These are phyloP conservation scores for Erythrolamprus reginae DNA, from an alignment of 2,113 vertebrate genomes.

Conservation along the genomic window DNA sequence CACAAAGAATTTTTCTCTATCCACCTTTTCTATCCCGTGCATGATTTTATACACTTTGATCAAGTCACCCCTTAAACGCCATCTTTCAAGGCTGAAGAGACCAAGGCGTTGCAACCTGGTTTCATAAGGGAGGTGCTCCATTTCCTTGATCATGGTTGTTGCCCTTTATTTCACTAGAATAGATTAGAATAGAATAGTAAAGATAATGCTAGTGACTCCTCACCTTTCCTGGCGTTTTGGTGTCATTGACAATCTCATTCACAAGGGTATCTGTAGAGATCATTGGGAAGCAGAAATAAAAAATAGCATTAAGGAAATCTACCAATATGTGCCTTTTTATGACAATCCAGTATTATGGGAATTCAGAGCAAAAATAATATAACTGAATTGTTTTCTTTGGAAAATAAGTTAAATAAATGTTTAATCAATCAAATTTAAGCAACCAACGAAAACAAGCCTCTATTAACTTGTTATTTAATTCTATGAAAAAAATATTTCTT, in stretches of 20 bases:
- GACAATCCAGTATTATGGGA: neutral
- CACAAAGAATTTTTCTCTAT: no score
- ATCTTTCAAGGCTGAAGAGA: no score
- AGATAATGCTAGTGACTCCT: neutral
- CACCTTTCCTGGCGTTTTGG: constrained; percentile 64
- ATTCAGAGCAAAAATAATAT: constrained; percentile 8
- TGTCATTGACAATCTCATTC: constrained; percentile 58
- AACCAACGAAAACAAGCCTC: neutral
- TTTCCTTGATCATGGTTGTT: no score
- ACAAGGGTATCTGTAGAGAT: constrained; percentile 48
- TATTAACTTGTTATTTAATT: constrained; percentile 5
- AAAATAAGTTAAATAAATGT: neutral
- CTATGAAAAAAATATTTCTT: neutral
- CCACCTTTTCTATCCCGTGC: no score
- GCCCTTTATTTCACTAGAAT: no score
- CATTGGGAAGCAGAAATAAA: neutral
- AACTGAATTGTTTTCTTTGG: constrained; percentile 7
- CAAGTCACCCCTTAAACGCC: no score
- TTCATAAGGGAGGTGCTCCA: no score
- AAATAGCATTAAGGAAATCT: constrained; percentile 35
- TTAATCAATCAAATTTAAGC: neutral
- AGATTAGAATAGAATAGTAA: no score
- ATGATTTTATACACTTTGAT: no score
- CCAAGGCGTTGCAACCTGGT: no score
- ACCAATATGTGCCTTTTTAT: neutral